Conservation (phyloP, 2,113 vertebrate genomes). For the Lates calcarifer region DNA sequence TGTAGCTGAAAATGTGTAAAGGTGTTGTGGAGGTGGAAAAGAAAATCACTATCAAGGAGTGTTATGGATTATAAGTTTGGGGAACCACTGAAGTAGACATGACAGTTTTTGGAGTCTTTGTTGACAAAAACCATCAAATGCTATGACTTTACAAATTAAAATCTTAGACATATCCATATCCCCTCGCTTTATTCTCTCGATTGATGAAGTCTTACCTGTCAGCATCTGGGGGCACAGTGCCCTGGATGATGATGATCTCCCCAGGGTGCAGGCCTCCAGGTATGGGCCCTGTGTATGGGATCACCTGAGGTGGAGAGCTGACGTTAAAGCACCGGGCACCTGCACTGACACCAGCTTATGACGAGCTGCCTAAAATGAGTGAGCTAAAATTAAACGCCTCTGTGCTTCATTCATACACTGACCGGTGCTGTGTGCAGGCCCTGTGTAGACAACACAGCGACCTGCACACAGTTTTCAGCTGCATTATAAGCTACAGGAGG, state of each 20-base stretch:
- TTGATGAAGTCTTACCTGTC: conserved; percentile 86
- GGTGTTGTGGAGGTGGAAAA: not conserved
- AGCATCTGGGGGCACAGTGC: conserved; percentile 87
- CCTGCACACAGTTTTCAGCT: not conserved
- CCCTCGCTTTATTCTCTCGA: not conserved
- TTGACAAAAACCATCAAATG: not conserved
- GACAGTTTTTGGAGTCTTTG: not conserved
- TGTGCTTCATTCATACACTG: not conserved
- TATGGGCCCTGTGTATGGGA: conserved; percentile 92
- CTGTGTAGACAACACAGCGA: not conserved
- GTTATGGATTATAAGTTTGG: not conserved
- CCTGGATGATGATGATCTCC: conserved; percentile 90
- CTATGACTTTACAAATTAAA: not conserved
- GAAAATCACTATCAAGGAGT: not conserved
- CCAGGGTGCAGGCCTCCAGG: conserved; percentile 89
- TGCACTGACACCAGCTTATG: not conserved
- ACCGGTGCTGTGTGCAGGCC: not conserved
- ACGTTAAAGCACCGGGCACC: not conserved
- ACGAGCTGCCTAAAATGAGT: not conserved
- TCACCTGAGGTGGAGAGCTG: conserved; percentile 74
- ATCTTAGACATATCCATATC: not conserved
- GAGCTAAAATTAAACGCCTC: not conserved
- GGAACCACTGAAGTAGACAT: not conserved
- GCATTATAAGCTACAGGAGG: not conserved
- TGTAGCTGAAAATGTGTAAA: not conserved